Evolutionary conservation across 2,888 invertebrate species (phyloP), one percentile per base, ranked within the genome.

Genomic region (Cephus pygmeus): DNA sequence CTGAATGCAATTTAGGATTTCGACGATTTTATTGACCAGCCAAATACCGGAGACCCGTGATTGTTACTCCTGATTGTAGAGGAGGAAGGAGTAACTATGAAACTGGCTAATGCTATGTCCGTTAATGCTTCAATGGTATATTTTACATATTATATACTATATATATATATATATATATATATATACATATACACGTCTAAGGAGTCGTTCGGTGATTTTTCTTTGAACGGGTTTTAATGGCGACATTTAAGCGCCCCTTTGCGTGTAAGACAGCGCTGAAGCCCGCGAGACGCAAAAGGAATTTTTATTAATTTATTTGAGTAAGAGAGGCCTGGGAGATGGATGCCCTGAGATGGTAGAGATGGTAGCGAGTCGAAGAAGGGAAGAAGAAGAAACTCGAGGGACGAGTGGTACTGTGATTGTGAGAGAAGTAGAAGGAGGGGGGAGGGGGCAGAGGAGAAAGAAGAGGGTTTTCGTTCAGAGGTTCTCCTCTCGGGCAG

Each of bases 371-470:
- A 35, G 34, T 74, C 23, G 35, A 74, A n/a, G 35, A 12, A 74
- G 71, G 9, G 31, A 71, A 71, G 71, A 71, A 71, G 71, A 34
- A 71, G 30, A 35, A 35, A 35, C 30, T 30, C 15, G 71, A 71
- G 34, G 12, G 11, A 71, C 11, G 71, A 33, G 31, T 34, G 71
- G 71, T 34, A 33, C 71, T 56, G 23, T 23, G 56, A 56, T 56
- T 56, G 56, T 23, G 73, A 73, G 56, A 31, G 34, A 73, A 79
- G 79, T 79, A 71, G 73, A 73, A 36, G 75, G 76, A 75, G 33
- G 30, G 34, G 31, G 34, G 36, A 73, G 36, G 69, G 73, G 74
- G 74, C 56, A 30, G 76, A 75, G 75, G 75, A 76, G 68, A 34
- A 79, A 77, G 69, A 69, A 40, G 23, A 76, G 74, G 69, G 30